Percentiles rank a stretch among this genome's conserved stretches.
These are phyloP conservation scores for Lycophotia porphyrea DNA, from an alignment of 2,888 invertebrate species.

Conservation along the genomic window DNA sequence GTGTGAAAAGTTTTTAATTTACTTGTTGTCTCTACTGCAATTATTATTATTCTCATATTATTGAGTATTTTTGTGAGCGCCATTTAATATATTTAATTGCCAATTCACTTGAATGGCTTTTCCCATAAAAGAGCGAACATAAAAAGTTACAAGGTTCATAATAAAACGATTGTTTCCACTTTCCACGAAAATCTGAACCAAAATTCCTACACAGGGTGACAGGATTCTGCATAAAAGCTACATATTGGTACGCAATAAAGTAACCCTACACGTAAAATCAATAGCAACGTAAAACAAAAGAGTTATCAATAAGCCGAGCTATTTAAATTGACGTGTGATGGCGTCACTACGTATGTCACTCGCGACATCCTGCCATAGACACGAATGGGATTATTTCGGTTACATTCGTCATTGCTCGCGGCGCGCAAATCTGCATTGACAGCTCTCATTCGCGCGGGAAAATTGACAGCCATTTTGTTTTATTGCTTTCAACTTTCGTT, in stretches of 20 bases:
- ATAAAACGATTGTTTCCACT: background rate
- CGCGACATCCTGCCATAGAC: constrained; percentile 61
- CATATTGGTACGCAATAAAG: constrained; percentile 19
- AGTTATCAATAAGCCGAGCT: constrained; percentile 43
- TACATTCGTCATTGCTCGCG: constrained; percentile 65
- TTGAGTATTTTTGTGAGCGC: background rate
- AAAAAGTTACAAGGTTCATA: background rate
- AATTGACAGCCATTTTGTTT: constrained; percentile 65
- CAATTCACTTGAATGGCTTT: background rate
- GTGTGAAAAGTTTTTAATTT: background rate
- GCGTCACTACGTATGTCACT: constrained; percentile 58
- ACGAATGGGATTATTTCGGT: constrained; percentile 64
- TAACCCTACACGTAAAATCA: constrained; percentile 15
- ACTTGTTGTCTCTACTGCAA: background rate
- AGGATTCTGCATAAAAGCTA: background rate
- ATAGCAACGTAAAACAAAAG: constrained; percentile 48
- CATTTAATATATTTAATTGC: background rate
- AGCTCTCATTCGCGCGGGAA: constrained; percentile 61
- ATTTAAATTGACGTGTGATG: constrained; percentile 52
- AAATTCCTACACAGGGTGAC: background rate
- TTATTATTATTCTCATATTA: background rate
- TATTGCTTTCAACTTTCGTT: constrained; percentile 58
- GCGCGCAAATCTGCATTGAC: constrained; percentile 67
- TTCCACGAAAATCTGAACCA: background rate
- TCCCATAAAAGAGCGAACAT: background rate